Percentiles rank a stretch among this genome's conserved stretches.
Conservation (phyloP, 2,113 vertebrate species). For the Hoplias malabaricus region DNA sequence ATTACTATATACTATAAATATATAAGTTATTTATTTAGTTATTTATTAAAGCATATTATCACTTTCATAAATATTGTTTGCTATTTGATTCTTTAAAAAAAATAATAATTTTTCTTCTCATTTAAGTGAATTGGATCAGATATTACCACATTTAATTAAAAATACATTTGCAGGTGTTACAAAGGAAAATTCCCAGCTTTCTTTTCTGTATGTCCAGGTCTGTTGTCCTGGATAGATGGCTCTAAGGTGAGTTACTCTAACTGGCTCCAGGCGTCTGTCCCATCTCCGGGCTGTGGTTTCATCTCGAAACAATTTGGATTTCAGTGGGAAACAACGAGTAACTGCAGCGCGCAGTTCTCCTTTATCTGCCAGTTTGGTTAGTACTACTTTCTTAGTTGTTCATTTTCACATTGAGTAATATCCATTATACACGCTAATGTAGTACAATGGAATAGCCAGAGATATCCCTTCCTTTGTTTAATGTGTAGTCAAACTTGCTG, state of each 20-base stretch:
- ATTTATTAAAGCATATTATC: too few relatives aligned
- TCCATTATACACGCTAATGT: too few relatives aligned
- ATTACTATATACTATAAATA: too few relatives aligned
- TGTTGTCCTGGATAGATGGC: constrained; percentile 83
- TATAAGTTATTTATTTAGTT: too few relatives aligned
- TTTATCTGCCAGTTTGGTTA: constrained; percentile 92
- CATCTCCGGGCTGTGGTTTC: constrained; percentile 72
- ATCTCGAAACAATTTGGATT: constrained; percentile 77
- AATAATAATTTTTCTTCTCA: too few relatives aligned
- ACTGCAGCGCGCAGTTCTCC: constrained; percentile 82
- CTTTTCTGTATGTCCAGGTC: constrained; percentile 63
- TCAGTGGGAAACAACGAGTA: constrained; percentile 78
- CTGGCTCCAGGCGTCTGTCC: constrained; percentile 69
- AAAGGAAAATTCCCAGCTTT: not conserved
- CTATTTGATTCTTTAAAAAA: too few relatives aligned
- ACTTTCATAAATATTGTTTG: too few relatives aligned
- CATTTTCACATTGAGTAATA: not conserved
- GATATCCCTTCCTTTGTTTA: too few relatives aligned
- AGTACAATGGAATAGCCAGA: too few relatives aligned
- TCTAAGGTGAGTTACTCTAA: constrained; percentile 84
- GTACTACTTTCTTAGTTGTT: not conserved
- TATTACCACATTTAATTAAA: constrained; percentile 33
- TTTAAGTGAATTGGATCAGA: too few relatives aligned
- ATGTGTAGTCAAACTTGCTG: too few relatives aligned
- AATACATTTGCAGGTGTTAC: constrained; percentile 1